Base-by-base conservation (phyloP, 2,888 invertebrate species). In the Cerastis rubricosa region DNA sequence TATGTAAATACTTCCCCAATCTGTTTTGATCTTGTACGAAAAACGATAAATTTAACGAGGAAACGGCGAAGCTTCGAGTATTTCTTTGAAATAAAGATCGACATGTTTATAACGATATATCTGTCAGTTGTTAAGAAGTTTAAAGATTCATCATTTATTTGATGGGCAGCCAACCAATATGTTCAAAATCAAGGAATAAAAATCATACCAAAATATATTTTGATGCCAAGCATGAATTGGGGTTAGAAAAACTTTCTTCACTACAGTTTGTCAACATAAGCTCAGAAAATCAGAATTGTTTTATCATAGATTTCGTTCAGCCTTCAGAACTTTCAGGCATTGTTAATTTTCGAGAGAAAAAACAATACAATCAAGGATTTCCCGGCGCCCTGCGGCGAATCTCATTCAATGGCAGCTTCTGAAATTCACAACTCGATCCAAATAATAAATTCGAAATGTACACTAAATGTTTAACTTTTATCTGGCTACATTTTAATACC, bases 281-380 rank as follows among this genome's bases (percentile, higher is more conserved):
- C 22, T 25, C 19, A 19, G 9, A 43, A 43, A 64, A 43, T 25
- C n/a, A 61, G 72, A 67, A 59, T 49, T 19, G 4, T 51, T 22
- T 45, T 57, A 51, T n/a, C 35, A 19, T 43, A 51, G 35, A 61
- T 61, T 76, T 64, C 14, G n/a, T 67, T 71, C 64, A 57, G 51
- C 19, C 2, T 49, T 63, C 17, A 29, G 8, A 78, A 71, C 25
- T 73, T 49, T 59, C 35, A 25, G 12, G 11, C 43, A 49, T 63
- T 49, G 35, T 70, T 67, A 65, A 45, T 74, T 51, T 63, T 19
- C 29, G 25, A 8, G 9, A 45, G 7, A 67, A 61, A 74, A 68
- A 81, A 70, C 83, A 86, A 74, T 66, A 51, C 69, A 74, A 79
- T 82, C 61, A 67, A 72, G 59, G 45, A 59, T 70, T 74, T 72